These are phyloP conservation scores for Temnothorax longispinosus DNA, from an alignment of 1,140 invertebrate genomes.

Conservation along the genomic window DNA sequence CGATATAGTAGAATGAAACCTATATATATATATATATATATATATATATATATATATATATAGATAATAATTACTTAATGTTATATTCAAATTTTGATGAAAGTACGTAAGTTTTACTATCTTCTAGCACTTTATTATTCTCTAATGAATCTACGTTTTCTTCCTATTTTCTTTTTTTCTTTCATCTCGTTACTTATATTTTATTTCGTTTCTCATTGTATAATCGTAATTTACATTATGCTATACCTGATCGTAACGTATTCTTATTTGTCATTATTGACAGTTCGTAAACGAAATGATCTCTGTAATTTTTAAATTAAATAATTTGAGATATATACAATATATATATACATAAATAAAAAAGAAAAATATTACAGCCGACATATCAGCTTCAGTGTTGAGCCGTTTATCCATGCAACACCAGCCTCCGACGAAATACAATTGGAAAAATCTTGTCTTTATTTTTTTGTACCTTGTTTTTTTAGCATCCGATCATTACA, in stretches of 20 bases:
- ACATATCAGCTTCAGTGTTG: constrained; percentile 81
- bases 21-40: constrained; percentile 55
- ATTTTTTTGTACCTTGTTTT: constrained; percentile 1
- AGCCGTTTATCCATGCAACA: constrained; percentile 76
- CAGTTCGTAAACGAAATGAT: constrained; percentile 84
- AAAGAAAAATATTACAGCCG: constrained; percentile 80
- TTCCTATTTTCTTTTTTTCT: constrained; percentile 51
- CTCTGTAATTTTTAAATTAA: constrained; percentile 85
- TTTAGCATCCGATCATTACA: background rate
- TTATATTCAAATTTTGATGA: constrained; percentile 70
- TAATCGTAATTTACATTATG: constrained; percentile 55
- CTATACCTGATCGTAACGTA: constrained; percentile 73
- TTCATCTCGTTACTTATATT: constrained; percentile 50
- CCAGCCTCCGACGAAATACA: constrained; percentile 9
- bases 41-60: constrained; percentile 43
- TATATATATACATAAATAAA: constrained; percentile 79
- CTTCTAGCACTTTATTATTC: background rate
- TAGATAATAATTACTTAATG: constrained; percentile 79
- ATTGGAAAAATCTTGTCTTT: background rate
- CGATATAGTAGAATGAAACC: constrained; percentile 63
- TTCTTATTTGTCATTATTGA: constrained; percentile 80
- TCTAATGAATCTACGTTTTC: background rate
- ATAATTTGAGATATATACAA: constrained; percentile 79
- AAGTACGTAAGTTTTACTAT: constrained; percentile 45
- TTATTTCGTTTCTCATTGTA: constrained; percentile 60